A percentile compares a stretch with the other conserved stretches of the same genome.
Evolutionary conservation across 2,797 vertebrate genomes (phyloP).

Genomic region (Coilia nasus): DNA sequence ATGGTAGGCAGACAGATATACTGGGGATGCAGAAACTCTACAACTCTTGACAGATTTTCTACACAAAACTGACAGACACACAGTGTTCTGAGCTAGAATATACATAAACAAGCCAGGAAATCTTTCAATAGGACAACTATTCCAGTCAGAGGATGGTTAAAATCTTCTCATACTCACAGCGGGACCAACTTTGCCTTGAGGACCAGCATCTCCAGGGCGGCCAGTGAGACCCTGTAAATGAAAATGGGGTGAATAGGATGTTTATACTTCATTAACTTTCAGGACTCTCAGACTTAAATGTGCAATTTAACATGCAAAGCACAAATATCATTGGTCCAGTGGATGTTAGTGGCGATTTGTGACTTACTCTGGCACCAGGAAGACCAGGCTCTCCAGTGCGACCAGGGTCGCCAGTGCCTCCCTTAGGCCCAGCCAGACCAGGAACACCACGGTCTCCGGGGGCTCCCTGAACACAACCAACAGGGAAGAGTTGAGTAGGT

Average conservation of each 20-base stretch:
- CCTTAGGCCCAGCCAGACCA: conserved; percentile 89
- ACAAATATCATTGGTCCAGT: background rate
- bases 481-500: background rate
- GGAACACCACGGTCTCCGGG: conserved; percentile 90
- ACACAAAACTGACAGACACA: too few species aligned
- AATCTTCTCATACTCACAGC: conserved; percentile 89
- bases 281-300: background rate
- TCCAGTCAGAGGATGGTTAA: too few species aligned
- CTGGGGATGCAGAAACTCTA: too few species aligned
- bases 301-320: background rate
- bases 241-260: background rate
- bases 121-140: too few species aligned
- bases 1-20: too few species aligned
- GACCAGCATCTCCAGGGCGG: conserved; percentile 92
- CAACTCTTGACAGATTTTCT: too few species aligned
- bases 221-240: conserved; percentile 88
- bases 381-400: conserved; percentile 93
- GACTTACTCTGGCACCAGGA: conserved; percentile 88
- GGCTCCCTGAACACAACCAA: conserved; percentile 79
- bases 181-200: conserved; percentile 95
- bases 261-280: background rate
- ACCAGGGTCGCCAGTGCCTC: conserved; percentile 86
- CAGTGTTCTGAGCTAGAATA: too few species aligned
- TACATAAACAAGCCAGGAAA: too few species aligned
- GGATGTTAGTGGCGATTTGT: too few species aligned